Evolutionary conservation across 2,797 vertebrate genomes (phyloP), one percentile per base, ranked within the genome.

Genomic region (Acridotheres tristis): DNA sequence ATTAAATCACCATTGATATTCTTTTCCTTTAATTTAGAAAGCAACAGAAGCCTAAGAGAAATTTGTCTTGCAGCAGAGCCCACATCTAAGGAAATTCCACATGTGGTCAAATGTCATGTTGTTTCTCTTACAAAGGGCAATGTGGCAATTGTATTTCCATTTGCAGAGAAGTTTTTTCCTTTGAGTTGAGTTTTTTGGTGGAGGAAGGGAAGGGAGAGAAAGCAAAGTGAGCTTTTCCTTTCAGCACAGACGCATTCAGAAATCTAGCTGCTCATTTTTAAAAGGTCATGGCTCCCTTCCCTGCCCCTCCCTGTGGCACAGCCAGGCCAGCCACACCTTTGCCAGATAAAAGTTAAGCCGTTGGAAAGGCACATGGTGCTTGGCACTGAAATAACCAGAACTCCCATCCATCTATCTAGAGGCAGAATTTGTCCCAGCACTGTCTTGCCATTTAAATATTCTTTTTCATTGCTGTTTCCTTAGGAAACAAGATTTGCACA

Each of bases 101-200:
- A 1, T 72, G 66, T 53, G 90, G 85, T 75, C 89, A 95, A 88
- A 91, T 79, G 66, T 77, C 85, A 87, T 34, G 43, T 50, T 88
- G 76, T 61, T 93, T 93, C 76, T 92, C 67, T 61, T 58, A 34
- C 68, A 79, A 89, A 92, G 93, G 72, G 66, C 65, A 94, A 23
- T 76, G 83, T 79, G 53, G 65, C 83, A 85, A 85, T 79, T 5
- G 1, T 54, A 65, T 90, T 97, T 94, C 92, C 89, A 92, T 80
- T 87, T 69, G 51, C 68, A 87, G 65, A 78, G 38, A 88, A 76
- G 58, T 18, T 89, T 90, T 90, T 94, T 75, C 77, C 92, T 97
- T 94, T 6, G 2, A 91, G 67, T 11, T 1, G 13, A 92, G 58
- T 36, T 75, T 86, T 79, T 89, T 42, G 53, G 50, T 1, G 11